A percentile compares a stretch with the other conserved stretches of the same genome.
Conservation (phyloP, 2,888 invertebrate genomes). For the Acrocera orbiculus region DNA sequence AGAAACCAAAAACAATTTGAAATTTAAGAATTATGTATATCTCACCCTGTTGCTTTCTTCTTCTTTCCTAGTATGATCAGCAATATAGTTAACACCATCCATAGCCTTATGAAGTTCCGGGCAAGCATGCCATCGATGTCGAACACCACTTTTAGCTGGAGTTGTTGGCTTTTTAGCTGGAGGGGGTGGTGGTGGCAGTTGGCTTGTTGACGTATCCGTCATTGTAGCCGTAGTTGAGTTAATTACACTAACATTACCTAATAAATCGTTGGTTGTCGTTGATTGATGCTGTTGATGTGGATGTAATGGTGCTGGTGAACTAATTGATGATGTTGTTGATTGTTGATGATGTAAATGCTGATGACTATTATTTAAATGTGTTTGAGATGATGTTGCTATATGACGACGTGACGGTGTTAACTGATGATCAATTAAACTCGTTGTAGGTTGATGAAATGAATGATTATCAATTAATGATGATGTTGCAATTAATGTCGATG, state of each 20-base stretch:
- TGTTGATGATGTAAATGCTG: constrained; percentile 24
- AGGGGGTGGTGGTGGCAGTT: constrained; percentile 18
- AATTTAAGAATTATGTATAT: no score
- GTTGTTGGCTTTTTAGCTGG: constrained; percentile 7
- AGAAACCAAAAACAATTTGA: no score
- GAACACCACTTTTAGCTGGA: constrained; percentile 24
- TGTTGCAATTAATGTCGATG: constrained; percentile 2
- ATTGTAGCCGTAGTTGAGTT: constrained; percentile 19
- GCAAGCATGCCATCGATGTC: constrained; percentile 73
- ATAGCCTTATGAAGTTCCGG: constrained; percentile 85
- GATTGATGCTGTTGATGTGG: constrained; percentile 30
- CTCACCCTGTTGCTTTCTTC: constrained; percentile 78
- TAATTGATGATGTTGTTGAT: constrained; percentile 28
- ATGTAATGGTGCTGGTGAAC: constrained; percentile 28
- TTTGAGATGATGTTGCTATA: constrained; percentile 24
- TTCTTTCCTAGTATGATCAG: constrained; percentile 80
- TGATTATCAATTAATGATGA: constrained; percentile 22
- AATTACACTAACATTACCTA: constrained; percentile 23
- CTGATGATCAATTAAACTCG: constrained; percentile 28
- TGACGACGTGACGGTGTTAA: constrained; percentile 29
- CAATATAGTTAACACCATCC: constrained; percentile 81
- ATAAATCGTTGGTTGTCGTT: constrained; percentile 28
- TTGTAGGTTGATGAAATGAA: constrained; percentile 28
- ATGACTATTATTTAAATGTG: constrained; percentile 17
- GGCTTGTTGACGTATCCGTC: constrained; percentile 19